Conservation (phyloP, 1,140 invertebrate species). For the Stenopsyche tienmushanensis region DNA sequence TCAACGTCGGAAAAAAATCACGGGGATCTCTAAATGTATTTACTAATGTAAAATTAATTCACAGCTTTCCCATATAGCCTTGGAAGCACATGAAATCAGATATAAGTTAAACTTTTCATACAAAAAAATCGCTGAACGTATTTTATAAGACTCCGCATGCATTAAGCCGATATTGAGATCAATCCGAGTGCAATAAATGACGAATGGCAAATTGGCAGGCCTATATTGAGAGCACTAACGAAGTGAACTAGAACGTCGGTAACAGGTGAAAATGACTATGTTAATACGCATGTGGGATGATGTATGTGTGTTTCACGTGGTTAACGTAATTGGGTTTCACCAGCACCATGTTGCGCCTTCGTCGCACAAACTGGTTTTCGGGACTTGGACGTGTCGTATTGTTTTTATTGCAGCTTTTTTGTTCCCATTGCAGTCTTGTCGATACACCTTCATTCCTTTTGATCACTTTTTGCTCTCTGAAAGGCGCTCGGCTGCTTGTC, state of each 20-base stretch:
- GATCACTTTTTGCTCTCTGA: not conserved
- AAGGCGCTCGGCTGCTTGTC: not conserved
- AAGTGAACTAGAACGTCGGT: too few relatives aligned
- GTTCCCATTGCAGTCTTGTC: not conserved
- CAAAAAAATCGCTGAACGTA: too few relatives aligned
- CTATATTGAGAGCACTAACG: not conserved
- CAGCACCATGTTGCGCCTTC: conserved; percentile 4
- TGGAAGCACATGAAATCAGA: too few relatives aligned
- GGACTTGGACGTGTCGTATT: conserved; percentile 28
- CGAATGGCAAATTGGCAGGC: not conserved
- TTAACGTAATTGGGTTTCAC: conserved; percentile 6
- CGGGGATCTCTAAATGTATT: too few relatives aligned
- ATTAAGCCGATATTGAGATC: conserved; percentile 1
- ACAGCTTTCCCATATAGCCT: too few relatives aligned
- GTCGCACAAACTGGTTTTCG: conserved; percentile 36
- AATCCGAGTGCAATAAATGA: not conserved
- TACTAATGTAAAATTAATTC: too few relatives aligned
- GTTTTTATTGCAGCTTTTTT: conserved; percentile 34
- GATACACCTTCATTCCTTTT: not conserved
- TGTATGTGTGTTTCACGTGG: conserved; percentile 3
- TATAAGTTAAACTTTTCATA: too few relatives aligned
- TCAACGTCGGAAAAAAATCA: too few relatives aligned
- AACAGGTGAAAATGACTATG: not conserved
- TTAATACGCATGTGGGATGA: not conserved
- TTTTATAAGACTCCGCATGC: too few relatives aligned